Conservation (phyloP, 2,797 vertebrate genomes). For the Schizopygopsis pylzovi region DNA sequence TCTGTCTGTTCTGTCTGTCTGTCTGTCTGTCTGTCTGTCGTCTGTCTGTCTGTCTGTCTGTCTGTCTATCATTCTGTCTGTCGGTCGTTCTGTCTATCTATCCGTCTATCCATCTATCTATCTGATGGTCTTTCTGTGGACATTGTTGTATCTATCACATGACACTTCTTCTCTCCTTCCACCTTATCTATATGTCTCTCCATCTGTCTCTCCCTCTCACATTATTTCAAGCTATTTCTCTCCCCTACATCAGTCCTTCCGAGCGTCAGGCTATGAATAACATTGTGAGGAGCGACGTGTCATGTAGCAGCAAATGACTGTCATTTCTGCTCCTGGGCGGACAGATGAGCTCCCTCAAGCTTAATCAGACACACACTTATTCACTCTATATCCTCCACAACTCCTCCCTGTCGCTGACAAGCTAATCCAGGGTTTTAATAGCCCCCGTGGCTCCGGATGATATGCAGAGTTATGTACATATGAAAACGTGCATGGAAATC, state of each 20-base stretch:
- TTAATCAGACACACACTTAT: constrained; percentile 65
- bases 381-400: constrained; percentile 44
- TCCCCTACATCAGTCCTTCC: constrained; percentile 53
- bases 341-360: constrained; percentile 63
- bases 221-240: constrained; percentile 53
- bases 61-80: neutral
- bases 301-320: constrained; percentile 71
- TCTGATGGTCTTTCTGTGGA: neutral
- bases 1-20: neutral
- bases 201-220: constrained; percentile 59
- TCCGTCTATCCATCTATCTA: neutral
- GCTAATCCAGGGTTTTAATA: constrained; percentile 63
- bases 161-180: neutral
- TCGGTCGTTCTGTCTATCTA: neutral
- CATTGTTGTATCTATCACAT: neutral
- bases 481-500: constrained; percentile 73
- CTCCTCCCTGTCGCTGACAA: constrained; percentile 55
- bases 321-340: constrained; percentile 62
- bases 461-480: constrained; percentile 82
- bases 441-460: constrained; percentile 63
- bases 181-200: constrained; percentile 7
- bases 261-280: constrained; percentile 62
- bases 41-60: too few species aligned
- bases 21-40: neutral
- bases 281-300: constrained; percentile 65